Base-by-base conservation (phyloP, 2,888 invertebrate genomes). In the Drosophila bunnanda region DNA sequence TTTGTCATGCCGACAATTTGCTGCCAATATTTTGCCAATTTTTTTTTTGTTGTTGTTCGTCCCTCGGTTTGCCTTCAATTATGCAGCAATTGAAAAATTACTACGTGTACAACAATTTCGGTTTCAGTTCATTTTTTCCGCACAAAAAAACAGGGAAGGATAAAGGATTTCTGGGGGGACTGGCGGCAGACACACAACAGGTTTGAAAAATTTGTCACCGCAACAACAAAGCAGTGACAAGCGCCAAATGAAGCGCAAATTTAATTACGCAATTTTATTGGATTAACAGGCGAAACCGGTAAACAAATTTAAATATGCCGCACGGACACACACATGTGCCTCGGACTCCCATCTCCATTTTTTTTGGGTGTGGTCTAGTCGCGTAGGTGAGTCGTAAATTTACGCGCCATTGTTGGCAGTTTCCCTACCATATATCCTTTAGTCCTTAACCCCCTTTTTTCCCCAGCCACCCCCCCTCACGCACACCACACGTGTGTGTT, bases 221-320 rank as follows among this genome's bases (percentile, higher is more conserved):
- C 89, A 77, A 84, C 87, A 88, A 86, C 66, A 64, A 58, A 53
- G 50, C 82, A 75, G 50, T 88, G 89, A 89, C 85, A 85, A 82
- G 76, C 80, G 80, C 77, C 92, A 92, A 92, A 92, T 92, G 92
- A 92, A 92, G 90, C 91, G 90, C 90, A 92, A 92, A 92, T 92
- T 92, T 92, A 92, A 92, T 92, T 92, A 92, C 91, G 91, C 88
- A 91, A 90, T 91, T 92, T 92, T 92, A 92, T 92, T 92, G 92
- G 91, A 92, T 92, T 92, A 92, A 89, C 88, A 77, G 41, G 67
- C 56, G 71, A 61, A 79, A 79, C 81, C 82, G 81, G 83, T 69
- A 64, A 77, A 74, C 88, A 80, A 86, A 89, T 89, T 86, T 89
- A 86, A 88, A 84, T 84, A 84, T 84, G 88, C 89, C 85, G 55